Base-by-base conservation (phyloP, 2,113 vertebrate genomes). In the Acinonyx jubatus region DNA sequence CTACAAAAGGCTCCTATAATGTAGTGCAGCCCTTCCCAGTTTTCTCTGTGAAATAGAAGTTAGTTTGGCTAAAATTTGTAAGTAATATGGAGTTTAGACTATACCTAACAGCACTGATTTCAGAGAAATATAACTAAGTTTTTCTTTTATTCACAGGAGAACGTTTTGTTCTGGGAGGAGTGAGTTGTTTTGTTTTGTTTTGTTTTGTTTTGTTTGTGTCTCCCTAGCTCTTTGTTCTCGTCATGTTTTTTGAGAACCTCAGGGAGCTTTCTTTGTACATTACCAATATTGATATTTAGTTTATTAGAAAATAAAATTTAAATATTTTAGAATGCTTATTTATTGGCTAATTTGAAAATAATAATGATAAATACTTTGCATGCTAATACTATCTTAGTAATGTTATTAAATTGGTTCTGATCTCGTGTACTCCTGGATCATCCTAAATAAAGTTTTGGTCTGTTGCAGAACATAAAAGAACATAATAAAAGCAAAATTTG, bases 351-450 rank as follows among this genome's bases (percentile, higher is more conserved):
- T 86, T 91, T 91, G 33, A 79, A 25, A 29, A 71, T 65, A 63
- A 0, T 4, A 71, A 63, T 23, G n/a, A 16, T 10, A 61, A 50
- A 41, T 10, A 29, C 0, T 13, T 31, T 48, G 11, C 3, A 33
- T 45, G 5, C 29, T 71, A 48, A 79, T 21, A 25, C 19, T 3
- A 89, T 25, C 9, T 91, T 78, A 50, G 3, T 63, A 48, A 78
- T 38, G 38, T 69, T 71, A 7, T 36, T 84, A 69, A 50, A 14
- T 85, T 85, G 12, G 15, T 61, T 81, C 31, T 19, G 8, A 52
- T 4, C 19, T 81, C 6, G 5, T 48, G 0, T 5, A 71, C 0
- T 4, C 41, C 16, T 6, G 23, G 3, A 21, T 41, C 52, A 23
- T 12, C 18, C 19, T n/a, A 69, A 79, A 38, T 80, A 69, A 79